Evolutionary conservation across 1,140 invertebrate species (phyloP).

Genomic region (Semibalanus balanoides): DNA sequence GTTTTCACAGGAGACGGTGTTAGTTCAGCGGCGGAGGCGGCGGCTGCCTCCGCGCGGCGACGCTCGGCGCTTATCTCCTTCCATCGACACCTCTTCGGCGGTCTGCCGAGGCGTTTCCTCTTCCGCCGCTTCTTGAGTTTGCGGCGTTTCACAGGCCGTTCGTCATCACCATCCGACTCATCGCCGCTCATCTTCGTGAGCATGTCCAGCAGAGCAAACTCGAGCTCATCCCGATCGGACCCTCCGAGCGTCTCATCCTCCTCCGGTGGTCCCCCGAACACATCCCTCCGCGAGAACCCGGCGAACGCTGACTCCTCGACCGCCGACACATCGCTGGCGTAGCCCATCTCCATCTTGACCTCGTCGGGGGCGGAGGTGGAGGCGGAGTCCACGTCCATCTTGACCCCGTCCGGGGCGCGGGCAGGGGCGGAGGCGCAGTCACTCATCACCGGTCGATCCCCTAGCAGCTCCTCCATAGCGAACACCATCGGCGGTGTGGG

Average conservation of each 20-base stretch:
- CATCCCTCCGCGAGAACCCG: background rate
- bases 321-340: background rate
- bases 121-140: background rate
- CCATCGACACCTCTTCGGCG: background rate
- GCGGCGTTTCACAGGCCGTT: background rate
- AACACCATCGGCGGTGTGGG: background rate
- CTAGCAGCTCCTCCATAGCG: background rate
- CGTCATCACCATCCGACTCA: background rate
- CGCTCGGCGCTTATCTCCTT: too few species aligned
- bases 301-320: background rate
- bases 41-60: too few species aligned
- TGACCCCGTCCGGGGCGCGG: too few species aligned
- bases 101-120: background rate
- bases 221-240: background rate
- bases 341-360: background rate
- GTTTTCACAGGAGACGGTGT: background rate
- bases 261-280: too few species aligned
- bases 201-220: background rate
- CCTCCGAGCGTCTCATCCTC: too few species aligned
- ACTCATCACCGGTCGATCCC: too few species aligned
- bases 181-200: background rate
- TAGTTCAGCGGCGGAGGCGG: too few species aligned
- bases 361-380: too few species aligned
- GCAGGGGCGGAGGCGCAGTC: too few species aligned
- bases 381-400: too few species aligned